Base-by-base conservation (phyloP, 2,797 vertebrate species). In the Mormyrus proboscirostris region DNA sequence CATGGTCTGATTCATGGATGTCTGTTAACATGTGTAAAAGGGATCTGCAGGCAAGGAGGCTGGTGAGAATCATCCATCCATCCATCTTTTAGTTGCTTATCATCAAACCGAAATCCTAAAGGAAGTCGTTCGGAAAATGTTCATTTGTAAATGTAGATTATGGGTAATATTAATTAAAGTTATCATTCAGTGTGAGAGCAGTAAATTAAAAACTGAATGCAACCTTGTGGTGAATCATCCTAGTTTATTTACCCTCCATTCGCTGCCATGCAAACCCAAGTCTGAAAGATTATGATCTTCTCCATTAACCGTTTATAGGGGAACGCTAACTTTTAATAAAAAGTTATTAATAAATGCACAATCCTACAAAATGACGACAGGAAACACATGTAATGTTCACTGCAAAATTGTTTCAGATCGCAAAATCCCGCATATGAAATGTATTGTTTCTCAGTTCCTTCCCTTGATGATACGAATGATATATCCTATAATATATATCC, bases 141-240 rank as follows among this genome's bases (percentile, higher is more conserved):
- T 82, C 41, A 19, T 82, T 82, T 82, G 41, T 82, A 82, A 82
- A 9, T 44, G 76, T n/a, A 22, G 76, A 82, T 82, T 82, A 82
- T n/a, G 76, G 41, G 19, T 82, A n/a, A 82, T 47, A 44, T 47
- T 79, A 41, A 79, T 44, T 44, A 82, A 47, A 82, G 76, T 82
- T 82, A 82, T 82, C 41, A 22, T 82, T 82, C 76, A n/a, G 41
- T 33, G 76, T 82, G 38, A 82, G 38, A 44, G 1, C 76, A 47
- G 41, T 82, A 82, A 82, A 82, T 82, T 73, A 73, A 73, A 79
- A 79, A 79, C 41, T 8, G 76, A 82, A 82, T 82, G 76, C 76
- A 47, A 47, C 41, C 76, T 82, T 47, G 76, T 82, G 76, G 41
- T 82, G 76, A 82, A 82, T 82, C 76, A n/a, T 82, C 14, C 41